A percentile compares a stretch with the other conserved stretches of the same genome.
Conservation (phyloP, 2,888 invertebrate species). For the Melanotus villosus region DNA sequence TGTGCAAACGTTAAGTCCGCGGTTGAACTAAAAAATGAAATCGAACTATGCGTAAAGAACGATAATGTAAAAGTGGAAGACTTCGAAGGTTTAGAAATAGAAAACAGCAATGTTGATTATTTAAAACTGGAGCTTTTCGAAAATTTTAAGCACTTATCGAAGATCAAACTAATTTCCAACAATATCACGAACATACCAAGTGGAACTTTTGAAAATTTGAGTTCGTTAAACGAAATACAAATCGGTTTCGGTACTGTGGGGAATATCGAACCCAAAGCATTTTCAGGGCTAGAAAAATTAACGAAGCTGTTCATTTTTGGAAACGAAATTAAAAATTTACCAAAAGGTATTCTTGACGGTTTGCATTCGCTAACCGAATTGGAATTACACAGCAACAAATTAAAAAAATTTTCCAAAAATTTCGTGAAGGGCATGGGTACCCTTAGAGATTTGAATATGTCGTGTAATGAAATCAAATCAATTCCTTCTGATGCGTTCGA, state of each 20-base stretch:
- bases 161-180: constrained; percentile 10
- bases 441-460: neutral
- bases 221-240: neutral
- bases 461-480: neutral
- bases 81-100: constrained; percentile 19
- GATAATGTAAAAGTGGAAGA: constrained; percentile 3
- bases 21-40: constrained; percentile 1
- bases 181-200: constrained; percentile 6
- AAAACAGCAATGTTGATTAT: constrained; percentile 14
- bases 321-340: constrained; percentile 4
- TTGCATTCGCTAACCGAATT: neutral
- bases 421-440: neutral
- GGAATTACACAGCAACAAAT: constrained; percentile 14
- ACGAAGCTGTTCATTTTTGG: constrained; percentile 18
- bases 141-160: neutral
- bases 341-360: constrained; percentile 17
- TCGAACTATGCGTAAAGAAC: neutral
- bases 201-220: constrained; percentile 1
- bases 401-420: constrained; percentile 18
- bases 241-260: constrained; percentile 17
- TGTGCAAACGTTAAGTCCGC: constrained; percentile 7
- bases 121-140: constrained; percentile 10
- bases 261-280: constrained; percentile 18
- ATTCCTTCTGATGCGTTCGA: neutral
- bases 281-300: constrained; percentile 13